Percentiles rank a stretch among this genome's conserved stretches.
phyloP scores from a whole-genome alignment of 2,113 vertebrate genomes.

The Dicaeum eximium region DNA sequence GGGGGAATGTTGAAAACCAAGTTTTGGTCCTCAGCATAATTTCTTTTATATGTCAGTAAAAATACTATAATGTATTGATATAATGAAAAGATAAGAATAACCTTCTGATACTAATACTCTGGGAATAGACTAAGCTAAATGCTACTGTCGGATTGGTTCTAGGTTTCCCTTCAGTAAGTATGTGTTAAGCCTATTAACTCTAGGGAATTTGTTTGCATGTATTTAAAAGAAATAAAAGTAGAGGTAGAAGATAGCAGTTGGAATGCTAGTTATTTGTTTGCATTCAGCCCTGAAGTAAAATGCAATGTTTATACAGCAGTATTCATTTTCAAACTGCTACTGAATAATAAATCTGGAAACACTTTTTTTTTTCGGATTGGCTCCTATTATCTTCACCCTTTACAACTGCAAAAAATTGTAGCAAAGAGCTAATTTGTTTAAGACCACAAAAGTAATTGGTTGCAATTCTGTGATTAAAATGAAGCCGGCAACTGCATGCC shows the following conservation, averaged over 20 bases:
- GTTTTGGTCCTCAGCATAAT: neutral
- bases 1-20: neutral
- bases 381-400: neutral
- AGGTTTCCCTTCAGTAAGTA: neutral
- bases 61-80: neutral
- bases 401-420: neutral
- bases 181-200: neutral
- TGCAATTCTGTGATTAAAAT: neutral
- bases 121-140: neutral
- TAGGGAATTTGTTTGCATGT: neutral
- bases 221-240: neutral
- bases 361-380: neutral
- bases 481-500: neutral
- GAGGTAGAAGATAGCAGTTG: neutral
- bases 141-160: neutral
- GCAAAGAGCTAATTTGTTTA: neutral
- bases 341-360: neutral
- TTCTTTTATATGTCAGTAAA: neutral
- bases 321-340: neutral
- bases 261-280: neutral
- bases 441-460: neutral
- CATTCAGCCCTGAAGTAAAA: neutral
- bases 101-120: neutral
- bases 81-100: neutral
- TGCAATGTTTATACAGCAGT: neutral